Evolutionary conservation across 2,113 vertebrate species (phyloP), one percentile per base, ranked within the genome.

Genomic region (Catagonus wagneri): DNA sequence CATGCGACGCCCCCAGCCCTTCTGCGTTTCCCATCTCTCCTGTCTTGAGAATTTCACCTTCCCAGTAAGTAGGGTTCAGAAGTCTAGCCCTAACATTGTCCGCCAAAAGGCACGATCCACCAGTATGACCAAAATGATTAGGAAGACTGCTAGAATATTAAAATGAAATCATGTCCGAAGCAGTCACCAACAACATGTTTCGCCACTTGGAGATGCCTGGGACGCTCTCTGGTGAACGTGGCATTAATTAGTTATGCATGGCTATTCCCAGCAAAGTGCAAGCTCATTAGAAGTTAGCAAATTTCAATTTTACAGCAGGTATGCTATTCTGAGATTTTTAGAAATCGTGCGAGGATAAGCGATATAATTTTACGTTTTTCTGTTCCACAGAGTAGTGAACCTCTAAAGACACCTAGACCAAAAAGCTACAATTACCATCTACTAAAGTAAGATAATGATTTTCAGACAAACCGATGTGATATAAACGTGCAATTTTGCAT

Each of bases 221-320:
- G 58, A 85, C 36, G n/a, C 44, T 96, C 20, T 4, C 79, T 66
- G 69, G 83, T 0, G n/a, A 97, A 95, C 7, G 56, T 88, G 6
- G 44, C n/a, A 19, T 87, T 96, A 54, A 98, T 98, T 97, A 96
- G 66, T 93, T 92, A 86, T 69, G 71, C 14, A 75, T 44, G 34
- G 74, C 60, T 93, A 83, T 85, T 60, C 27, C 83, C 69, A 4
- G 34, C 16, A 78, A 95, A 79, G 15, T 94, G 16, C 5, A 83
- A 81, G 27, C 97, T 93, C 29, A 90, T 95, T 97, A 95, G 93
- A 56, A 97, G 85, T 89, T 92, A 44, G 92, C 74, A 95, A 87
- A 89, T 91, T 97, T 95, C 74, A 29, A 89, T 92, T 96, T 97
- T 95, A 96, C 83, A 92, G 75, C 32, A 95, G 27, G 20, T 12